These are phyloP conservation scores for Ascaphus truei DNA, from an alignment of 2,113 vertebrate species.

Conservation along the genomic window DNA sequence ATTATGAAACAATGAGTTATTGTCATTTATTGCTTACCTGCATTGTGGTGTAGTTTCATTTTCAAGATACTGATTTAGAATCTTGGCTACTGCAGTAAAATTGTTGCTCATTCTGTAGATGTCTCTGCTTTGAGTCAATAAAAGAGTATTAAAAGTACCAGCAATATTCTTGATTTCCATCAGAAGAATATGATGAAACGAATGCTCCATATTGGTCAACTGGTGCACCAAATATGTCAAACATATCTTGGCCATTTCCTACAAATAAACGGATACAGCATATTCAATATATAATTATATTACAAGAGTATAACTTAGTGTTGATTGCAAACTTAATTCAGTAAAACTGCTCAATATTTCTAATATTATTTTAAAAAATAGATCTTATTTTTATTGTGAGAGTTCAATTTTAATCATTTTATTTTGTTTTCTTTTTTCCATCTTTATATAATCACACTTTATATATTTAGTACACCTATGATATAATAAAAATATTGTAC, in stretches of 20 bases:
- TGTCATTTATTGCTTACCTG: conserved; percentile 64
- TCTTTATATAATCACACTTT: no score
- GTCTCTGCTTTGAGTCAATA: conserved; percentile 79
- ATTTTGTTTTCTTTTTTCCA: no score
- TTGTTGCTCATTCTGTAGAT: conserved; percentile 93
- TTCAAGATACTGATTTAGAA: conserved; percentile 73
- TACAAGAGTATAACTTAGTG: no score
- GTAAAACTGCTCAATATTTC: not conserved
- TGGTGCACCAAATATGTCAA: conserved; percentile 81
- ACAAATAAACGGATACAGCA: conserved; percentile 6
- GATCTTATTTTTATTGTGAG: no score
- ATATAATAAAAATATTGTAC: no score
- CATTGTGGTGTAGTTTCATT: not conserved
- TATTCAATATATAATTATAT: not conserved
- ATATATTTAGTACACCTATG: no score
- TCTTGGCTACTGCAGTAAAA: conserved; percentile 78
- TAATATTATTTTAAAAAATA: not conserved
- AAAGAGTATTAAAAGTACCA: conserved; percentile 66
- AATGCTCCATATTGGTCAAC: conserved; percentile 84
- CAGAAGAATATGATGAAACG: conserved; percentile 81
- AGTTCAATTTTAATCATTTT: no score
- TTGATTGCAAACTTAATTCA: no score
- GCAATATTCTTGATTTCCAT: conserved; percentile 85
- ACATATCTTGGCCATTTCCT: conserved; percentile 75
- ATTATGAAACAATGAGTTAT: not conserved